These are phyloP conservation scores for Actinernus sp. DNA, from an alignment of 92 coral and sea anemone genomes.

Conservation along the genomic window DNA sequence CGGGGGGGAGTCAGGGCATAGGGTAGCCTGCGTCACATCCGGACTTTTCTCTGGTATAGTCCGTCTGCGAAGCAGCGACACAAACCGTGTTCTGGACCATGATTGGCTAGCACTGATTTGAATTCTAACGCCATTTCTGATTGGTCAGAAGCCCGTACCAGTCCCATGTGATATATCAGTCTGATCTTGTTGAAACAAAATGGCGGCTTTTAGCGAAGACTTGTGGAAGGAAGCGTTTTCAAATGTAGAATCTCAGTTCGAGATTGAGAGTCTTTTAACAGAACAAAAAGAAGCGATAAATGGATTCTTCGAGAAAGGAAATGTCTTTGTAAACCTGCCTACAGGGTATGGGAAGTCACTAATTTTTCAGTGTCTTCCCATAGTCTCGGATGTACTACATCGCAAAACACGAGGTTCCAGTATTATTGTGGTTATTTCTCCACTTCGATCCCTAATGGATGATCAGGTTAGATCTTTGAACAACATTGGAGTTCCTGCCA, in stretches of 20 bases:
- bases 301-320: constrained; percentile 10
- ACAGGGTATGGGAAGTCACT: neutral
- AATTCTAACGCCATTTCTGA: no score
- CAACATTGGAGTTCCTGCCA: constrained; percentile 62
- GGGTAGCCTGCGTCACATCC: no score
- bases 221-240: neutral
- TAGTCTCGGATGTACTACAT: constrained; percentile 50
- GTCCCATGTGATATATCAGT: no score
- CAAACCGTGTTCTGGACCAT: no score
- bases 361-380: constrained; percentile 62
- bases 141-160: no score
- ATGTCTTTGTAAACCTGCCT: constrained; percentile 15
- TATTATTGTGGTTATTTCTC: constrained; percentile 71
- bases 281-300: constrained; percentile 13
- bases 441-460: constrained; percentile 68
- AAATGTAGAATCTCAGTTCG: neutral
- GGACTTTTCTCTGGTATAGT: no score
- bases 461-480: constrained; percentile 56
- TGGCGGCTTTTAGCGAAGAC: constrained; percentile 4
- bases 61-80: no score
- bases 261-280: neutral
- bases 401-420: constrained; percentile 60
- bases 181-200: no score
- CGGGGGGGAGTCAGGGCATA: no score
- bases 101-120: no score